Conservation (phyloP, 2,113 vertebrate species). For the Trogon surrucura region DNA sequence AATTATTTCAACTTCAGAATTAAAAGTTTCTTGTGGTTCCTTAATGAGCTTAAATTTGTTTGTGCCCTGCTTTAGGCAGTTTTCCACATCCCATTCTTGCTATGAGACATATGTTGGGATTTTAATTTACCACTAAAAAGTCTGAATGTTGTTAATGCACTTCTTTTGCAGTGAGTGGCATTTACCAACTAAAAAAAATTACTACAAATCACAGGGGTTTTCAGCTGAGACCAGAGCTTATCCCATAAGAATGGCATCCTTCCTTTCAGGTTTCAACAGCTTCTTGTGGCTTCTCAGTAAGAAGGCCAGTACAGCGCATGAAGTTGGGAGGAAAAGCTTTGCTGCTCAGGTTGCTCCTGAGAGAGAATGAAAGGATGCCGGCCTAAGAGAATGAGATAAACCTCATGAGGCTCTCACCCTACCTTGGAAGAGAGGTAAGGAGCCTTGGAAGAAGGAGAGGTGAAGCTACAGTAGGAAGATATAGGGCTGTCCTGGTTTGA, state of each 20-base stretch:
- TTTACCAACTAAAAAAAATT: background rate
- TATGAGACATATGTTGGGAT: background rate
- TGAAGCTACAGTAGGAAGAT: background rate
- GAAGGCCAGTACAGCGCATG: background rate
- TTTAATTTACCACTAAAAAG: background rate
- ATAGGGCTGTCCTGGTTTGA: too few relatives aligned
- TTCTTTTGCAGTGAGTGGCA: background rate
- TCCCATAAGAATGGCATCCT: background rate
- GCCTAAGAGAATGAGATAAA: background rate
- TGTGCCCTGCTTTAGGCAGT: background rate
- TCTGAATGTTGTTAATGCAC: background rate
- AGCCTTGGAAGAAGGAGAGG: background rate
- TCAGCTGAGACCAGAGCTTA: background rate
- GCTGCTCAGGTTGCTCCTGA: background rate
- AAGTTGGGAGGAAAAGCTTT: background rate
- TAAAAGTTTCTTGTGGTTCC: background rate
- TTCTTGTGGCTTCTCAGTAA: background rate
- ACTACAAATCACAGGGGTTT: background rate
- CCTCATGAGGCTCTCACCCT: background rate
- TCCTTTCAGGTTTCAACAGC: background rate
- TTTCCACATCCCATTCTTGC: background rate
- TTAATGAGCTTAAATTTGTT: background rate
- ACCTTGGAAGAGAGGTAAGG: background rate
- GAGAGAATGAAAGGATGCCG: background rate
- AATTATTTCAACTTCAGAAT: background rate